Conservation (phyloP, 2,113 vertebrate species). For the Sterrhoptilus dennistouni region DNA sequence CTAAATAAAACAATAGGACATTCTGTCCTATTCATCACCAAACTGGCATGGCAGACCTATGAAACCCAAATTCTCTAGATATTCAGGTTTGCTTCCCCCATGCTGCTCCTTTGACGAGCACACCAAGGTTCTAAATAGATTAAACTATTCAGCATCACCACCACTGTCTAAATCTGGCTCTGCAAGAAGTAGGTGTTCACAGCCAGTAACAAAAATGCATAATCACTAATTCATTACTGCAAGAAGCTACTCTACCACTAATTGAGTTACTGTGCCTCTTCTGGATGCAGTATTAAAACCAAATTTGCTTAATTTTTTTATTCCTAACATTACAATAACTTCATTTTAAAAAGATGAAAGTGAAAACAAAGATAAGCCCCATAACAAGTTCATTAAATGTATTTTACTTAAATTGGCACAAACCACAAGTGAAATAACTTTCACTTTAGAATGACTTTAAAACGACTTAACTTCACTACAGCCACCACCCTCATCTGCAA, state of each 20-base stretch:
- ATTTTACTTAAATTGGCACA: constrained; percentile 16
- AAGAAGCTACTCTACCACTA: constrained; percentile 16
- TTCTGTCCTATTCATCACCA: not conserved
- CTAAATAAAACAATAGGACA: not conserved
- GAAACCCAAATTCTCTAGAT: not conserved
- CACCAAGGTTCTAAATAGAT: not conserved
- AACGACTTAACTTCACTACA: not conserved
- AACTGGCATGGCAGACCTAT: not conserved
- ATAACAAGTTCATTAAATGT: constrained; percentile 7
- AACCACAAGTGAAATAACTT: constrained; percentile 20
- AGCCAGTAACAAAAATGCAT: not conserved
- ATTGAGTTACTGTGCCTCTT: constrained; percentile 7
- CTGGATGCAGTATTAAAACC: constrained; percentile 12
- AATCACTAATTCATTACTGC: constrained; percentile 38
- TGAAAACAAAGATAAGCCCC: constrained; percentile 6
- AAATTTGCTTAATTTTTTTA: constrained; percentile 15
- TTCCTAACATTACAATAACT: not conserved
- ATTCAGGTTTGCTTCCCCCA: not conserved
- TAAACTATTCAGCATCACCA: not conserved
- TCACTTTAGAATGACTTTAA: constrained; percentile 10
- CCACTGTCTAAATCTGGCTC: not conserved
- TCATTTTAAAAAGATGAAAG: constrained; percentile 5
- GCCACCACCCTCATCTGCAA: not conserved
- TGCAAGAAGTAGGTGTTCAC: not conserved
- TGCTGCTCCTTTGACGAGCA: not conserved